Evolutionary conservation across 1,140 invertebrate genomes (phyloP), one percentile per base, ranked within the genome.

Genomic region (Brachystomella parvula): DNA sequence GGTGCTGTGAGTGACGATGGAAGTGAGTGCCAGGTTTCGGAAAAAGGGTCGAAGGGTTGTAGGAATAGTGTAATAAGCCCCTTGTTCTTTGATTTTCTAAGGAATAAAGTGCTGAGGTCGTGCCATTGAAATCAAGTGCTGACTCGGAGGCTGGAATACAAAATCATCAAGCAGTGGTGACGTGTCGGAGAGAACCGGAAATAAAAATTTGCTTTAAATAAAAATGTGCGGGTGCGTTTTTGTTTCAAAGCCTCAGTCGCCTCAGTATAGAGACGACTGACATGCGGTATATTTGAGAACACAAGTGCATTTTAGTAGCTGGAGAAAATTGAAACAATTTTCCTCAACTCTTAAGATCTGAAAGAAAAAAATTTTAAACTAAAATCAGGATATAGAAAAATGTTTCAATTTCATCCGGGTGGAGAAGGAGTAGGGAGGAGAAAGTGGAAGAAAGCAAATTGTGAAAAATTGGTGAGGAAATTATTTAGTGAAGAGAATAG

Each of bases 41-140:
- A 74, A 78, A 74, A 49, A 69, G 74, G 49, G 71, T 76, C 67
- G 78, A 78, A 63, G 78, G 77, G 66, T 81, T 80, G 74, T 81
- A 81, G 65, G 83, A 77, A 78, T 82, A 82, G 77, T 81, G 81
- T 69, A 82, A 82, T 75, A 80, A 79, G 77, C 79, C 82, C 74
- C 80, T 80, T 26, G 65, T 32, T 68, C 80, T 77, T 71, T 79
- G 79, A 76, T 77, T 71, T 28, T 73, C 69, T 65, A 73, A 65
- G 63, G 80, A 78, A 78, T 81, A 79, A 71, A 82, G 78, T 78
- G 81, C 81, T 72, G 81, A 81, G 71, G 81, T 80, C 74, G 81
- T 81, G 75, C 80, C 81, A 73, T 81, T 79, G 74, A 80, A 77
- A 74, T 82, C 81, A 77, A 81, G 73, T 74, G 78, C 77, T 59